Evolutionary conservation across 2,113 vertebrate species (phyloP), one percentile per base, ranked within the genome.

Genomic region (Tympanuchus pallidicinctus): DNA sequence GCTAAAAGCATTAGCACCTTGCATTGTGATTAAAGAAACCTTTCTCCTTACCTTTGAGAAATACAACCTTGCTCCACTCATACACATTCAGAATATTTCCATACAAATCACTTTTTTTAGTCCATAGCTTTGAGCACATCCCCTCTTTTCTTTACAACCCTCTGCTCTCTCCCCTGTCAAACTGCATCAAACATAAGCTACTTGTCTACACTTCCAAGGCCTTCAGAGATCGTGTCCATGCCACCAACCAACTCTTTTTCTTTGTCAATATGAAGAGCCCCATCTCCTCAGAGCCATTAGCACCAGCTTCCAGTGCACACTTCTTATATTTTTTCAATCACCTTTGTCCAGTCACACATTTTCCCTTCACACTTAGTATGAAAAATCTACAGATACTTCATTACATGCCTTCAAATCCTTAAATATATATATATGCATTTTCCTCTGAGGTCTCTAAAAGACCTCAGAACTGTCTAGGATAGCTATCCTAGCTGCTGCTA

Each of bases 231-330:
- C 65, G 93, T 76, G 67, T 89, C 74, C 40, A 16, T 61, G 61
- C 45, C 72, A 95, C 93, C 86, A 86, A 61, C 81, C 92, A 90
- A 69, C 60, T 86, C 63, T 71, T 74, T 75, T 61, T 65, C 78
- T 91, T 95, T 93, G 83, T 84, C 80, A 88, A 36, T 74, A 86
- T 67, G 66, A 81, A 52, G 86, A 96, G 90, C 70, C 66, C 86
- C 86, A 89, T 88, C 93, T 86, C 90, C 77, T 79, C 84, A 83
- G 52, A 94, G 77, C 83, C 93, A 86, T 27, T 86, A 96, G 93
- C 30, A n/a, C 88, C 83, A 93, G 80, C 52, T 90, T 82, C 90
- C 92, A 86, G 45, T n/a, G 12, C 88, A 86, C 70, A 78, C 73
- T 86, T 78, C 42, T 83, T 95, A 34, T 38, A 88, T 86, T 92